phyloP scores from a whole-genome alignment of 1,140 invertebrate species.

The Platyscapa corneri region DNA sequence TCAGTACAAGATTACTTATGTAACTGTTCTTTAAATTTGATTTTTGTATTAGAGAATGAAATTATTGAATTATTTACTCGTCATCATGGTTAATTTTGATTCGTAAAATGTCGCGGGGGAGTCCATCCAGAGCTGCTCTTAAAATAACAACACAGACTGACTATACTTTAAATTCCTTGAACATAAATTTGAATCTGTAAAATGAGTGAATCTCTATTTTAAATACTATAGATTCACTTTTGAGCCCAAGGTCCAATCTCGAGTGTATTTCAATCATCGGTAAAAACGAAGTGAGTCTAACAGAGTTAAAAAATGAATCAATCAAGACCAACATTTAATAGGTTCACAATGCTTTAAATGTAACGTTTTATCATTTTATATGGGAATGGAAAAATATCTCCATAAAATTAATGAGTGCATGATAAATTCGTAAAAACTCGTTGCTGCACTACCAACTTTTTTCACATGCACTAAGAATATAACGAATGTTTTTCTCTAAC shows the following conservation, averaged over 20 bases:
- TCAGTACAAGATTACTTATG: no score
- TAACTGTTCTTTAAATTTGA: no score
- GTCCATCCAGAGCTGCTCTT: background rate
- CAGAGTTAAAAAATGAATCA: background rate
- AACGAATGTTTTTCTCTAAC: no score
- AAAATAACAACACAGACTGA: background rate
- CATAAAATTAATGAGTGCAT: no score
- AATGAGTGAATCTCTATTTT: conserved; percentile 8
- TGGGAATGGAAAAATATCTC: no score
- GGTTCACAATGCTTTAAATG: no score
- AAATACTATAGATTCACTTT: background rate
- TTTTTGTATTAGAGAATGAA: no score
- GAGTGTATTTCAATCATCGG: background rate
- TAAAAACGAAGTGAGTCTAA: background rate
- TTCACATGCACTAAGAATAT: no score
- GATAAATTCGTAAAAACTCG: no score
- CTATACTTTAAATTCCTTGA: background rate
- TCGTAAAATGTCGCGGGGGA: background rate
- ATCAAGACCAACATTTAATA: background rate
- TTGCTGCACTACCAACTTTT: no score
- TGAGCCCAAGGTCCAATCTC: background rate
- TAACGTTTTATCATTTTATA: no score
- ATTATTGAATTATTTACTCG: background rate
- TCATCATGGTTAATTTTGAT: background rate
- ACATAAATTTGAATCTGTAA: background rate